Percentiles rank a stretch among this genome's conserved stretches.
phyloP scores from a whole-genome alignment of 2,888 invertebrate species.

The Drosophila affinis region DNA sequence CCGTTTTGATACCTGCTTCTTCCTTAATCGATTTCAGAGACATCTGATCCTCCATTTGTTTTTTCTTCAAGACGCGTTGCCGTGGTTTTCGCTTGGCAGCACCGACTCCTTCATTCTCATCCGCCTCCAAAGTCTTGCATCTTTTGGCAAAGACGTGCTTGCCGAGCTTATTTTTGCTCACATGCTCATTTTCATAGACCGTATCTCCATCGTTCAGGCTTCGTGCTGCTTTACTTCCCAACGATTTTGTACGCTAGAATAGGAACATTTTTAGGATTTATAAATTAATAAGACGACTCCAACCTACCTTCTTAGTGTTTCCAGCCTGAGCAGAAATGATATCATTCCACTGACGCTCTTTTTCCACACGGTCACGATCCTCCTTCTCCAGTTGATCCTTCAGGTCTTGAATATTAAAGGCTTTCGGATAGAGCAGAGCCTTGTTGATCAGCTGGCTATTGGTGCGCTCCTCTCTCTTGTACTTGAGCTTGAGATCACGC shows the following conservation, averaged over 20 bases:
- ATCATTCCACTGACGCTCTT: constrained; percentile 68
- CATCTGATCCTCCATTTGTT: constrained; percentile 1
- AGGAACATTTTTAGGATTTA: background rate
- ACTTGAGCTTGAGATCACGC: constrained; percentile 94
- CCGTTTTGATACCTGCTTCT: constrained; percentile 54
- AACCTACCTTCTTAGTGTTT: constrained; percentile 69
- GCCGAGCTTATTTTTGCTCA: constrained; percentile 62
- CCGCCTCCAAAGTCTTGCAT: constrained; percentile 28
- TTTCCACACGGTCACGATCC: constrained; percentile 78
- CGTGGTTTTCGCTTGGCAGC: constrained; percentile 16
- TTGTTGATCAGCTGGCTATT: constrained; percentile 90
- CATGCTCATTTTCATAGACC: constrained; percentile 80
- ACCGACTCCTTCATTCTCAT: constrained; percentile 12
- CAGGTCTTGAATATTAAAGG: constrained; percentile 88
- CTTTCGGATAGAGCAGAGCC: constrained; percentile 88
- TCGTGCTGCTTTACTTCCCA: constrained; percentile 66
- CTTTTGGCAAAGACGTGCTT: constrained; percentile 58
- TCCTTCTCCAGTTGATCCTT: constrained; percentile 85
- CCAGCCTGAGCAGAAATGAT: constrained; percentile 64
- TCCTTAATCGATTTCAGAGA: constrained; percentile 49
- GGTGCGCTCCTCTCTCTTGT: constrained; percentile 94
- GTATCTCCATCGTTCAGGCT: constrained; percentile 67
- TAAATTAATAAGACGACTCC: background rate
- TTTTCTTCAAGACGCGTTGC: background rate
- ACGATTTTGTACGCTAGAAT: constrained; percentile 45